Evolutionary conservation across 2,888 invertebrate genomes (phyloP).

Genomic region (Epinotia brunnichana): DNA sequence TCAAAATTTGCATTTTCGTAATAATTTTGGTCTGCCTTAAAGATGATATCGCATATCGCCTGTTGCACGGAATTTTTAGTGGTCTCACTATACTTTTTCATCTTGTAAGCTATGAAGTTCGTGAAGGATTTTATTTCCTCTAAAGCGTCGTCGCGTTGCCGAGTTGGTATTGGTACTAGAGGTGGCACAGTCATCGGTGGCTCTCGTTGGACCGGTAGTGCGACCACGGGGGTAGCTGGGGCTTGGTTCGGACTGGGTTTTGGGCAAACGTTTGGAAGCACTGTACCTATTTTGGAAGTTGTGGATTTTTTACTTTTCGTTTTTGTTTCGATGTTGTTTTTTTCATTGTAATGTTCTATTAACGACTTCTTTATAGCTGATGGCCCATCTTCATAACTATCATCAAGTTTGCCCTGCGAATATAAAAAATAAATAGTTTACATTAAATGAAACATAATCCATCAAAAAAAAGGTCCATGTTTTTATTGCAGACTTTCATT

Average conservation of each 20-base stretch:
- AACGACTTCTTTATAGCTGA: conserved; percentile 33
- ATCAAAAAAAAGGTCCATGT: not conserved
- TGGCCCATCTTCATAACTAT: conserved; percentile 20
- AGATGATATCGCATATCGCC: conserved; percentile 63
- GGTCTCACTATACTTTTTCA: conserved; percentile 58
- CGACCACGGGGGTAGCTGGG: not conserved
- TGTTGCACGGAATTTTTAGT: conserved; percentile 60
- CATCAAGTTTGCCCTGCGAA: conserved; percentile 17
- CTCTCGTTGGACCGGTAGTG: conserved; percentile 10
- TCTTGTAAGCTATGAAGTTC: conserved; percentile 60
- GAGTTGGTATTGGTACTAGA: conserved; percentile 23
- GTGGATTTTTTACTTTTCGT: conserved; percentile 12
- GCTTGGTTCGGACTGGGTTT: conserved; percentile 2
- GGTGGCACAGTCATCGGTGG: conserved; percentile 25
- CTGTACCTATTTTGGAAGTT: conserved; percentile 23
- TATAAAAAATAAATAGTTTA: not conserved
- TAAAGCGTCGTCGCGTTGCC: conserved; percentile 47
- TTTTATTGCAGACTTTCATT: too few relatives aligned
- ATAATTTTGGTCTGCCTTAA: conserved; percentile 59
- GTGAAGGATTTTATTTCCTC: conserved; percentile 61
- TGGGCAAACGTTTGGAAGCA: conserved; percentile 28
- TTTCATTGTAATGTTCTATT: conserved; percentile 35
- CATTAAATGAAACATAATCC: conserved; percentile 24
- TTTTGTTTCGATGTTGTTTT: conserved; percentile 11
- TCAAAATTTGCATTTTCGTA: conserved; percentile 47